Evolutionary conservation across 2,888 invertebrate species (phyloP), one percentile per base, ranked within the genome.

Genomic region (Drosophila barbarae): DNA sequence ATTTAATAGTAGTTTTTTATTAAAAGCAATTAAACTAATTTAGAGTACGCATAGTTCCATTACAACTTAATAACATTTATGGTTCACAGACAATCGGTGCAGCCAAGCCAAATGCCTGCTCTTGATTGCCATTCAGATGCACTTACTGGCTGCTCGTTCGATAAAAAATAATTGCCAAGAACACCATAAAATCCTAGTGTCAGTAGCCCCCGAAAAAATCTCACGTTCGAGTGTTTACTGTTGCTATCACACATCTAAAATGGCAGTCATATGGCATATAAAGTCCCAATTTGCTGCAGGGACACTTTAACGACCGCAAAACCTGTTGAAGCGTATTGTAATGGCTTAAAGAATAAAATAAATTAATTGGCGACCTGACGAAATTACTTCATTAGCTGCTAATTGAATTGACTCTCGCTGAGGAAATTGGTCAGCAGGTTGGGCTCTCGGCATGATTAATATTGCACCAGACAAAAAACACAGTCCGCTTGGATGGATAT

Each of bases 351-450:
- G 51, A 67, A 53, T 53, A 26, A 67, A 66, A 52, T 59, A 42
- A 74, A 63, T 46, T 50, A 46, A 72, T 68, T 72, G 47, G 57
- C 18, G 49, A 68, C 47, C 66, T 66, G 52, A 46, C 52, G 41
- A 38, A 76, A 73, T 76, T 57, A 71, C 76, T 82, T 69, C 42
- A 83, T 84, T 75, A 59, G 58, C 54, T 47, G 50, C 61, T 84
- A 77, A 78, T 74, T 80, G 69, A 80, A 78, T 74, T 73, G 58
- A 12, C 50, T 49, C 42, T 55, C 41, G 55, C 38, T 10, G 36
- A 21, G 32, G 32, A n/a, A 15, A 28, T 50, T 55, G 34, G 21
- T 36, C 34, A 34, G 59, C 36, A 44, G 41, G 38, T 15, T 38
- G 57, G 50, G 21, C 35, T 38, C 26, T 35, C 44, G 46, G 47